Base-by-base conservation (phyloP, 2,797 vertebrate species). In the Thaleichthys pacificus region DNA sequence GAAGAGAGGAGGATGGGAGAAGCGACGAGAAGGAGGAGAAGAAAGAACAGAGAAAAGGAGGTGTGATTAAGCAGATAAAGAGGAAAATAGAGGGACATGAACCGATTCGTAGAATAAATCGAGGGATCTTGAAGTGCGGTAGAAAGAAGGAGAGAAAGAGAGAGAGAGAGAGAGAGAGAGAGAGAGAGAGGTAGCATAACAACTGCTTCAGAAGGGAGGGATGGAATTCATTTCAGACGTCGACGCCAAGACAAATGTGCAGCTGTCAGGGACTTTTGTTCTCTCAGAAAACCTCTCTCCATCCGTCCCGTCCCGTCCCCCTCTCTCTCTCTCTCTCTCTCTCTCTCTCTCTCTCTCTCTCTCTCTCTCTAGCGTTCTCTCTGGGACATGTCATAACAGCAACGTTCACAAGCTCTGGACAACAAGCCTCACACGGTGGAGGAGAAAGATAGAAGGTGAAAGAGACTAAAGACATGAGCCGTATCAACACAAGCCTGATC, bases 211-310 rank as follows among this genome's bases (percentile, higher is more conserved):
- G 82, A 85, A 76, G 85, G 86, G 85, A 73, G 84, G 87, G 88
- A 89, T 83, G 89, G 88, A 91, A 91, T 92, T 89, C 80, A 5
- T 75, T 73, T 87, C 77, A 81, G 84, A 87, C 80, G 81, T 28
- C 12, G 63, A 73, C 81, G 89, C 88, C 88, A 88, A 91, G 75
- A 84, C 80, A 84, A 90, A 89, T 74, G 86, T 49, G 81, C 87
- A 86, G 89, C 89, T 90, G 88, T 90, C 86, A 86, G 79, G 78
- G 83, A 90, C 83, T 85, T 89, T 85, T 87, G 84, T 87, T 85
- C 85, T 62, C 78, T 70, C 79, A 68, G 73, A 87, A 89, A 89
- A 84, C 78, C 82, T 74, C 68, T 83, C 72, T 74, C n/a, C 28
- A 17, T 14, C 14, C 8, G 61, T 79, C 68, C 77, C 66, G 2